Conservation (phyloP, 1,140 invertebrate species). For the Drosophila ambigua region DNA sequence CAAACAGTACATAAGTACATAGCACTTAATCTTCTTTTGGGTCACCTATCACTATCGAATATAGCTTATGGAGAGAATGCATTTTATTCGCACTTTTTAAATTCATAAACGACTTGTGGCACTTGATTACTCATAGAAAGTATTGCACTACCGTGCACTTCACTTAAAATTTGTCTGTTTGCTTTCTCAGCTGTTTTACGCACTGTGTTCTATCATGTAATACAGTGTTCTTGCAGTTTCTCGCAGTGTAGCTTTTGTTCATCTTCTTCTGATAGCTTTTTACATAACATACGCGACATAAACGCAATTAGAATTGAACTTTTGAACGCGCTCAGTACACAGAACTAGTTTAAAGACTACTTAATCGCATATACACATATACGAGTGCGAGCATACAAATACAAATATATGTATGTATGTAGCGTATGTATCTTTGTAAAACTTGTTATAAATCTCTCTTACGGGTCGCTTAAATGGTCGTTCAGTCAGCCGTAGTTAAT, state of each 20-base stretch:
- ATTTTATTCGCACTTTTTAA: too few species aligned
- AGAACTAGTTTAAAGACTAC: conserved; percentile 40
- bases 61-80: too few species aligned
- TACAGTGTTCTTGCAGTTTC: not conserved
- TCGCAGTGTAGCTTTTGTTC: conserved; percentile 25
- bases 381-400: not conserved
- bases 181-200: not conserved
- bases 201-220: too few species aligned
- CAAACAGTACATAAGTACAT: too few species aligned
- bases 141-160: too few species aligned
- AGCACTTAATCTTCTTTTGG: too few species aligned
- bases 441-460: conserved; percentile 39
- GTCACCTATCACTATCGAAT: too few species aligned
- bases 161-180: not conserved
- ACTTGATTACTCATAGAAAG: too few species aligned
- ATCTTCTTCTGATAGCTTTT: conserved; percentile 23
- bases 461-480: conserved; percentile 6
- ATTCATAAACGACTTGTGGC: too few species aligned
- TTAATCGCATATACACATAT: conserved; percentile 18
- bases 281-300: conserved; percentile 39
- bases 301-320: conserved; percentile 63
- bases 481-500: conserved; percentile 13
- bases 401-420: not conserved
- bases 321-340: conserved; percentile 50
- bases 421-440: not conserved